Conservation (phyloP, 2,888 invertebrate genomes). For the Priocnemis perturbator region DNA sequence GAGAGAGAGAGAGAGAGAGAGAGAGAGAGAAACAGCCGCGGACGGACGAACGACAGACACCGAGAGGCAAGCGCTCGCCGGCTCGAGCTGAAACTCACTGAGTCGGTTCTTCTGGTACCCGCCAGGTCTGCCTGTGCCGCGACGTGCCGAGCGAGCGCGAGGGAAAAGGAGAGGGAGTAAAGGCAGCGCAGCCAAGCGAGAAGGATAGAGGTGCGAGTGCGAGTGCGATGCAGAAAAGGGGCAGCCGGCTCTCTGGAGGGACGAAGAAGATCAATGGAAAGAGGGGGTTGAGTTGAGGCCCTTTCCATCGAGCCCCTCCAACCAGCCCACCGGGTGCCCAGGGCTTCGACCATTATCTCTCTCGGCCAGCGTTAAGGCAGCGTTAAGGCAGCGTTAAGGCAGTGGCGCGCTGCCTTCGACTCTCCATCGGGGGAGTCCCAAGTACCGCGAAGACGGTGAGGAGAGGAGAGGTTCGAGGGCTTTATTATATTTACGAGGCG, state of each 20-base stretch:
- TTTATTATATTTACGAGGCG: slow-evolving; percentile 72
- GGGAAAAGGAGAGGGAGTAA: slow-evolving; percentile 3
- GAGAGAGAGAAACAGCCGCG: slow-evolving; percentile 6
- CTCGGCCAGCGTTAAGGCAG: slow-evolving; percentile 28
- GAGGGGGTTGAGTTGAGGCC: slow-evolving; percentile 36
- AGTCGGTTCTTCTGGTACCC: slow-evolving; percentile 52
- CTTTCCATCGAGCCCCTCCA: slow-evolving; percentile 46
- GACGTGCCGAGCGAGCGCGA: slow-evolving; percentile 38
- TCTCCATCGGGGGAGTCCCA: slow-evolving; percentile 10
- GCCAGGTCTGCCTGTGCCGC: slow-evolving; percentile 41
- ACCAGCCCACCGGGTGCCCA: slow-evolving; percentile 51
- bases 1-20: neutral
- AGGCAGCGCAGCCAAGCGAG: neutral
- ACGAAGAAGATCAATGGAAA: slow-evolving; percentile 29
- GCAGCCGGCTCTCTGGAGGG: slow-evolving; percentile 10
- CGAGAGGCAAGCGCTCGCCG: slow-evolving; percentile 57
- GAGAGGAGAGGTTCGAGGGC: slow-evolving; percentile 49
- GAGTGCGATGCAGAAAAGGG: slow-evolving; percentile 12
- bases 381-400: slow-evolving; percentile 13
- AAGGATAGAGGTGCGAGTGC: slow-evolving; percentile 6
- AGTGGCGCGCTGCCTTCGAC: slow-evolving; percentile 11
- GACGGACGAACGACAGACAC: slow-evolving; percentile 15
- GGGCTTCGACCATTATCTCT: slow-evolving; percentile 63
- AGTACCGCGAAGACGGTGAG: slow-evolving; percentile 9
- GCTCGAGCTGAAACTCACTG: slow-evolving; percentile 67